Base-by-base conservation (phyloP, 2,797 vertebrate species). In the Vespertilio murinus region DNA sequence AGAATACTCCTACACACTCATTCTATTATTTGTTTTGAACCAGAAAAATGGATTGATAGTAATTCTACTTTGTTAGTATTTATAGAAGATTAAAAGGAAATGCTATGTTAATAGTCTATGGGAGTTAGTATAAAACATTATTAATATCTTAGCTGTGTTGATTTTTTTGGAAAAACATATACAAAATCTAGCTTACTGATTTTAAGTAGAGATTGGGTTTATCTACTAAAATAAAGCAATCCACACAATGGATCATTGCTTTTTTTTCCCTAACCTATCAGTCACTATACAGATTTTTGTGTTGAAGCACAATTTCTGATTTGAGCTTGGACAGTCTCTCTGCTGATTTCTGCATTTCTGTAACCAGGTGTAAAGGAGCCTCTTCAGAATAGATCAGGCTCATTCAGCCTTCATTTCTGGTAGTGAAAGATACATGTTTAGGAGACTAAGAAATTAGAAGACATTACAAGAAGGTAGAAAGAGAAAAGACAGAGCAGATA, bases 301-400 rank as follows among this genome's bases (percentile, higher is more conserved):
- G 40, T 84, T 96, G 84, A 95, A 90, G 56, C 59, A 28, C n/a
- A 79, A 49, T 52, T 71, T 90, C 79, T 49, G 84, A n/a, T 81
- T 94, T 94, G 42, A 93, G 1, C 59, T 82, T 64, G 86, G 22
- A 95, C 80, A 93, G 45, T 9, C 0, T 2, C 11, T 78, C 96
- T 96, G 49, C 54, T 78, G 12, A 23, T 97, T 97, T 97, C 95
- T 91, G 84, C 71, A 74, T 94, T 96, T 97, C 87, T 92, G 42
- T 42, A 96, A 56, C n/a, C 70, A 95, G 14, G 74, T 96, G 42
- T 93, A 96, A 70, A 86, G 69, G 73, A 88, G 35, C 83, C 93
- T 61, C 71, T 93, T 97, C 40, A 86, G 94, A 96, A 94, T 95
- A 93, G 88, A 89, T 95, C 86, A 89, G 47, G n/a, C 3, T 93